Base-by-base conservation (phyloP, 2,888 invertebrate genomes). In the Ashinkailepas kermadecensis region DNA sequence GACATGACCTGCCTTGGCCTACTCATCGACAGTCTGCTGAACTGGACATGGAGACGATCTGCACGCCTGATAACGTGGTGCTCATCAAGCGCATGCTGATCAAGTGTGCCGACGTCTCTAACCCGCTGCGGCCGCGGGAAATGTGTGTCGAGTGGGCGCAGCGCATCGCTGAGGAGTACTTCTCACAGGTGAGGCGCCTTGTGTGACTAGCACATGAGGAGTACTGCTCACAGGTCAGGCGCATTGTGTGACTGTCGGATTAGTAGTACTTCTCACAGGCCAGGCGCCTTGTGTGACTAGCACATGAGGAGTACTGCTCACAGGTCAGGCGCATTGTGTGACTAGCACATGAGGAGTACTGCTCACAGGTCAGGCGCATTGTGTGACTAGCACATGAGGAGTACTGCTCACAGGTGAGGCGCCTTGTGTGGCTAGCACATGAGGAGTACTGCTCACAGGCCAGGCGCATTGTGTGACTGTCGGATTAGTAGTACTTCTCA, bases 51-150 rank as follows among this genome's bases (percentile, higher is more conserved):
- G 82, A 84, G 21, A 84, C 85, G 54, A 86, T 92, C 67, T 88
- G 91, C 39, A 89, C 90, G 62, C 92, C 93, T 2, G 97, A 97
- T 86, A 96, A 96, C 87, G 91, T 94, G 83, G 91, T 93, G 67
- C 89, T 97, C 65, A 93, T 97, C 83, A 95, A 96, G 87, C 90
- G 97, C 84, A 98, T 99, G 96, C 92, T 99, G 90, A 97, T 99
- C 87, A 99, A 98, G 88, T 97, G 97, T 87, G 96, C 98, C 0
- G 99, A 99, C 88, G 97, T 99, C 58, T 96, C 96, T 83, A 99
- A 99, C 89, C 98, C 99, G 0, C 94, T 96, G 4, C 89, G 99
- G 82, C 96, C 96, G 0, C 90, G 95, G 86, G 90, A 91, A 84
- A 90, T 92, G 84, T 95, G 94, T 85, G 91, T 95, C 70, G 96